Evolutionary conservation across 2,113 vertebrate species (phyloP).

Genomic region (Labrus mixtus): DNA sequence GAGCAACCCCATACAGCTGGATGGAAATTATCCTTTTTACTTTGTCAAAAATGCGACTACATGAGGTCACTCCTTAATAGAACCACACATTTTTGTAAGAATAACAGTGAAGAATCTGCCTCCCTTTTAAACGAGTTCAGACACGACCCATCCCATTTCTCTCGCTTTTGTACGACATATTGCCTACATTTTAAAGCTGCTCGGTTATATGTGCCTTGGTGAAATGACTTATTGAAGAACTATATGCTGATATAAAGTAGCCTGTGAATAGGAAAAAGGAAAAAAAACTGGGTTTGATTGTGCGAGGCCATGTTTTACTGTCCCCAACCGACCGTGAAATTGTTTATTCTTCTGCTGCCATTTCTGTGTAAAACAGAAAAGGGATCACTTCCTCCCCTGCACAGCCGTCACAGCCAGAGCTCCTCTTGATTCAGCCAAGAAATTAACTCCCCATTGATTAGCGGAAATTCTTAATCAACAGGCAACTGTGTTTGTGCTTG

Average conservation of each 20-base stretch:
- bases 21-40: no score
- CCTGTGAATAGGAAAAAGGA: conserved; percentile 31
- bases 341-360: conserved; percentile 77
- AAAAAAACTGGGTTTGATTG: conserved; percentile 42
- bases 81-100: neutral
- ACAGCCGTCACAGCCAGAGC: conserved; percentile 29
- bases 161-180: neutral
- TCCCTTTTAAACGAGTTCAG: conserved; percentile 20
- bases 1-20: no score
- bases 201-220: neutral
- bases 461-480: conserved; percentile 56
- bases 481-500: conserved; percentile 36
- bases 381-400: conserved; percentile 45
- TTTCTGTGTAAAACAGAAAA: conserved; percentile 63
- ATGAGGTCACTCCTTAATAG: no score
- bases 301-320: conserved; percentile 48
- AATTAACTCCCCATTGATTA: conserved; percentile 67
- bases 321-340: conserved; percentile 74
- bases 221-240: conserved; percentile 39
- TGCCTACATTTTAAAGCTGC: conserved; percentile 19
- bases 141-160: neutral
- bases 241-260: conserved; percentile 40
- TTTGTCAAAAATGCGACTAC: no score
- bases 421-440: conserved; percentile 55
- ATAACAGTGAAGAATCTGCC: neutral